A percentile compares a stretch with the other conserved stretches of the same genome.
Conservation (phyloP, 2,888 invertebrate species). For the Trilocha varians region DNA sequence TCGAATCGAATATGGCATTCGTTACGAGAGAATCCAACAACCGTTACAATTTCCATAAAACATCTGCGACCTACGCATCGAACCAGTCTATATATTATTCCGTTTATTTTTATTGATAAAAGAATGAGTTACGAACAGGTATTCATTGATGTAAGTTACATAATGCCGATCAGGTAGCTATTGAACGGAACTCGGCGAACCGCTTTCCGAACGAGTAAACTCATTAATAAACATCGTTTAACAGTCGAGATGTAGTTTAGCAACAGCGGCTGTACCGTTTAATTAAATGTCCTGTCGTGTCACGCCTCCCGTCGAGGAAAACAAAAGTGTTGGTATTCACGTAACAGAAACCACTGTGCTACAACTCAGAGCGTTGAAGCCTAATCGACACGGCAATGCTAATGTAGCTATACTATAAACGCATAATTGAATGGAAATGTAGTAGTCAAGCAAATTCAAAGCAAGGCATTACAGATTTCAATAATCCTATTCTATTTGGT, state of each 20-base stretch:
- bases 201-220: constrained; percentile 37
- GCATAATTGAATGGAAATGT: too few relatives aligned
- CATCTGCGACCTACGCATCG: background rate
- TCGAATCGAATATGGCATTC: background rate
- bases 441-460: too few relatives aligned
- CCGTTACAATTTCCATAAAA: background rate
- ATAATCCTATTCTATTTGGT: too few relatives aligned
- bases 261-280: constrained; percentile 41
- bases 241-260: constrained; percentile 30
- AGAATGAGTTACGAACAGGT: constrained; percentile 13
- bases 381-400: too few relatives aligned
- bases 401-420: too few relatives aligned
- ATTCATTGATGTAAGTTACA: constrained; percentile 17
- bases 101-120: constrained; percentile 7
- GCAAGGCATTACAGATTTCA: too few relatives aligned
- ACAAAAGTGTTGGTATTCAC: constrained; percentile 24
- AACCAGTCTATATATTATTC: background rate
- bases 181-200: constrained; percentile 19
- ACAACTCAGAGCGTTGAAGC: constrained; percentile 19
- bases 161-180: constrained; percentile 12
- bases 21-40: background rate
- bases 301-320: constrained; percentile 33
- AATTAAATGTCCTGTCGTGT: constrained; percentile 41
- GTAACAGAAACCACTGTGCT: constrained; percentile 12
- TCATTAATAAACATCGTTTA: constrained; percentile 42